Evolutionary conservation across 2,797 vertebrate species (phyloP).

Genomic region (Cercopithecus mitis): DNA sequence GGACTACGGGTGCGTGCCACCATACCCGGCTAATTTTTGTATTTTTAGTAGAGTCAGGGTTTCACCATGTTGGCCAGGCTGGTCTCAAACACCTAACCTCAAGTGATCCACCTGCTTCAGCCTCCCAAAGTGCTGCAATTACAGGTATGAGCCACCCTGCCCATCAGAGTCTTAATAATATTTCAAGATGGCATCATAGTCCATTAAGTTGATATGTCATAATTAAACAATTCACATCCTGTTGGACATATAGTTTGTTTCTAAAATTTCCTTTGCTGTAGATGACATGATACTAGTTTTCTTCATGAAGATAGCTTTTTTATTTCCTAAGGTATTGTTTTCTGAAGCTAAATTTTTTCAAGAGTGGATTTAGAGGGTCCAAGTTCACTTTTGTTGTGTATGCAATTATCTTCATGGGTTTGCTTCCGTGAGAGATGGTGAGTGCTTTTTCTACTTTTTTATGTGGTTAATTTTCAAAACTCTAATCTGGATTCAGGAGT

Average conservation of each 20-base stretch:
- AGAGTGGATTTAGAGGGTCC: background rate
- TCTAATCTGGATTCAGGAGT: background rate
- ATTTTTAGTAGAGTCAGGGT: background rate
- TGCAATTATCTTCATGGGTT: background rate
- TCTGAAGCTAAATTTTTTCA: conserved; percentile 29
- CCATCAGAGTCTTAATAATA: background rate
- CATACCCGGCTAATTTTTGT: background rate
- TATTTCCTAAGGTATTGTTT: background rate
- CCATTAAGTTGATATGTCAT: background rate
- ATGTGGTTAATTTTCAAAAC: background rate
- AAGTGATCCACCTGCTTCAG: background rate
- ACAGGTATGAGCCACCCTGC: background rate
- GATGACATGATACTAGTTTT: background rate
- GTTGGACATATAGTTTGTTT: background rate
- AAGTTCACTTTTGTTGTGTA: background rate
- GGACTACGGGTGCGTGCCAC: background rate
- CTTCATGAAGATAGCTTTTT: background rate
- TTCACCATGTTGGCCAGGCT: background rate
- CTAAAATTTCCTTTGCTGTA: background rate
- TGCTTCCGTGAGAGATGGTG: background rate
- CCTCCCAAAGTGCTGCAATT: background rate
- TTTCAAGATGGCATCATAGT: background rate
- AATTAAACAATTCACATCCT: conserved; percentile 16
- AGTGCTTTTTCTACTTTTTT: background rate
- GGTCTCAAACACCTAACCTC: background rate